Evolutionary conservation across 2,888 invertebrate species (phyloP).

Genomic region (Monoplex corrugatus): DNA sequence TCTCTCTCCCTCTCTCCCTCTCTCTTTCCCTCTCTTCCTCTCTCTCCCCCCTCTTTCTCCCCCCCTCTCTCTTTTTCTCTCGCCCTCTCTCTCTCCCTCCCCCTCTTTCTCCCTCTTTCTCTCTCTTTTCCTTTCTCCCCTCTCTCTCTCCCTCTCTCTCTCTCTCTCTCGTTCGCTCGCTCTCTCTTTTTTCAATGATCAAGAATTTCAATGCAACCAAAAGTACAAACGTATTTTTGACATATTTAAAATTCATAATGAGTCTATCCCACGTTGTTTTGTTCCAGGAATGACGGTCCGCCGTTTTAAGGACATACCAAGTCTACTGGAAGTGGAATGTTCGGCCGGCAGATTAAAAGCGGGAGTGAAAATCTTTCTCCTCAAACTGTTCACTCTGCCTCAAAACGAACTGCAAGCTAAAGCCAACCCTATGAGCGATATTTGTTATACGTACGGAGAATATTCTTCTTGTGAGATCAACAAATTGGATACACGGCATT

Average conservation of each 20-base stretch:
- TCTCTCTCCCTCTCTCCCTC: not conserved
- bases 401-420: not conserved
- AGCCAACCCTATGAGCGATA: not conserved
- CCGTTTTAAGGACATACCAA: too few relatives aligned
- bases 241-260: too few relatives aligned
- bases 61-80: too few relatives aligned
- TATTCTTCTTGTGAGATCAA: not conserved
- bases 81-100: not conserved
- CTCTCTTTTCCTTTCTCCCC: not conserved
- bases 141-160: not conserved
- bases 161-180: not conserved
- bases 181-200: too few relatives aligned
- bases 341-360: too few relatives aligned
- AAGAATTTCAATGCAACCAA: too few relatives aligned
- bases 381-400: not conserved
- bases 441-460: not conserved
- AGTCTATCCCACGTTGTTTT: too few relatives aligned
- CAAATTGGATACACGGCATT: not conserved
- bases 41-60: too few relatives aligned
- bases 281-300: too few relatives aligned
- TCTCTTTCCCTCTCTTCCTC: not conserved
- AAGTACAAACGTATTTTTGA: too few relatives aligned
- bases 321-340: too few relatives aligned
- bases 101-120: not conserved
- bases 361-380: too few relatives aligned